Conservation (phyloP, 1,140 invertebrate species). For the Myzus persicae region DNA sequence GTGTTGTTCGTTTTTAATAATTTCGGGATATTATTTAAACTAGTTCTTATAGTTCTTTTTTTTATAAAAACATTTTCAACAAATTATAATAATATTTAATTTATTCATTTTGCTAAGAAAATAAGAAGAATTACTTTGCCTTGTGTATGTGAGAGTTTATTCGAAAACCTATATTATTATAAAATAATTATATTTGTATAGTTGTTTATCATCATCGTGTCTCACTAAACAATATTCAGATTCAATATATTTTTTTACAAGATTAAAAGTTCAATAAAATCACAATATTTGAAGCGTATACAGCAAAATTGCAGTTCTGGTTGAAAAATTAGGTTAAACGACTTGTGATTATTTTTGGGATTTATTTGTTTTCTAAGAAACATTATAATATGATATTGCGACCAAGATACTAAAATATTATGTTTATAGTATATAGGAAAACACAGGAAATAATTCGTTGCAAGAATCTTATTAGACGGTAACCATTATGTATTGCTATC, state of each 20-base stretch:
- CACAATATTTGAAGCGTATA: background rate
- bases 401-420: background rate
- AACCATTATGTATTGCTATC: background rate
- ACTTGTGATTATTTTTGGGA: background rate
- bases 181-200: background rate
- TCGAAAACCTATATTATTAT: background rate
- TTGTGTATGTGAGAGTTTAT: background rate
- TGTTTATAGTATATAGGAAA: background rate
- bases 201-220: background rate
- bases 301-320: constrained; percentile 18
- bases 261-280: constrained; percentile 16
- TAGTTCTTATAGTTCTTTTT: background rate
- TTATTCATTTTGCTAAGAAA: background rate
- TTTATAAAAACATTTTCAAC: background rate
- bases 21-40: background rate
- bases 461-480: background rate
- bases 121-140: background rate
- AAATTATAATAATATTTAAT: background rate
- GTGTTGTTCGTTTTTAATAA: background rate
- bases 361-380: background rate
- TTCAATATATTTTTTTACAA: background rate
- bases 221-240: background rate
- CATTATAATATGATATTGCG: background rate
- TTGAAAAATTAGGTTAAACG: constrained; percentile 34
- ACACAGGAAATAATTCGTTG: background rate